Conservation (phyloP, 2,888 invertebrate species). For the Malthinus flaveolus region DNA sequence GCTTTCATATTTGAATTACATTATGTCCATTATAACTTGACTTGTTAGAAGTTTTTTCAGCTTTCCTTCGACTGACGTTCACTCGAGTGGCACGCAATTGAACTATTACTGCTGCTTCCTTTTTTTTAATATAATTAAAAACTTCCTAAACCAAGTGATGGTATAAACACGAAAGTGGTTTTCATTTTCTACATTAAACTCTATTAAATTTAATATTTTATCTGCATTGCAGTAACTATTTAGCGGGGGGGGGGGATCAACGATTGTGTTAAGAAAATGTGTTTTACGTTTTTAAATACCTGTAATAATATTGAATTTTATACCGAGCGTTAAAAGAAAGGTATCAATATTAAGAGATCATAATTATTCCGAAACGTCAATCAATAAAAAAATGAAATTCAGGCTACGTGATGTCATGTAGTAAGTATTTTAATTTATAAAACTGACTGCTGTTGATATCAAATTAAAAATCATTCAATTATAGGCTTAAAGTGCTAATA, state of each 20-base stretch:
- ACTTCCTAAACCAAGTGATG: constrained; percentile 12
- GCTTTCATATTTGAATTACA: constrained; percentile 8
- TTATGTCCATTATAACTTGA: constrained; percentile 4
- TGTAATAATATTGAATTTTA: too few relatives aligned
- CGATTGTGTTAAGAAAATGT: too few relatives aligned
- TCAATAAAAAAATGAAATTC: too few relatives aligned
- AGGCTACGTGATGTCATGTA: too few relatives aligned
- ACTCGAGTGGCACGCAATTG: constrained; percentile 16
- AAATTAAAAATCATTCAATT: too few relatives aligned
- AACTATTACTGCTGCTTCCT: constrained; percentile 16
- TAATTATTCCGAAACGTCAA: too few relatives aligned
- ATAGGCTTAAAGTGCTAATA: too few relatives aligned
- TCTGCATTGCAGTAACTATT: constrained; percentile 19
- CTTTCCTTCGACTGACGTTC: constrained; percentile 10
- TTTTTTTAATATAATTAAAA: constrained; percentile 17
- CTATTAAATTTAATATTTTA: constrained; percentile 7
- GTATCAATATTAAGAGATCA: too few relatives aligned
- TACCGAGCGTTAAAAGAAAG: too few relatives aligned
- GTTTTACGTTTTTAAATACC: too few relatives aligned
- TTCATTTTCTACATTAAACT: constrained; percentile 10
- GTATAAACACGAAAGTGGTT: constrained; percentile 14
- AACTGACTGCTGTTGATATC: too few relatives aligned
- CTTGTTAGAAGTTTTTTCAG: constrained; percentile 10
- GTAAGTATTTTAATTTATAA: too few relatives aligned
- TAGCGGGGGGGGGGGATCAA: background rate